A percentile compares a stretch with the other conserved stretches of the same genome.
Conservation (phyloP, 2,888 invertebrate species). For the Helicoverpa assulta region DNA sequence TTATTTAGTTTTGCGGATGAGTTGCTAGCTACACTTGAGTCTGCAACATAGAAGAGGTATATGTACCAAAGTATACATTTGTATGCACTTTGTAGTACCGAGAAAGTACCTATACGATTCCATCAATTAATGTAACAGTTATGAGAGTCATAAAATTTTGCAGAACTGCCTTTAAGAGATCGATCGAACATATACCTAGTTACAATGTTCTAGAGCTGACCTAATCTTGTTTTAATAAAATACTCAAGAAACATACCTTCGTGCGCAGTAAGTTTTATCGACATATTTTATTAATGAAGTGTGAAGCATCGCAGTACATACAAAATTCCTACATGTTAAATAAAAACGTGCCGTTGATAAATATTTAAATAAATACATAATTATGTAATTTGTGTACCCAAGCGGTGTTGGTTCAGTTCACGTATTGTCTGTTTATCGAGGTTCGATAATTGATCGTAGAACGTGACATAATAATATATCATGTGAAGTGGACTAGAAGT, state of each 20-base stretch:
- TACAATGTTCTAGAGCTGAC: conserved; percentile 13
- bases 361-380: conserved; percentile 34
- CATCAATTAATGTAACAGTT: neutral
- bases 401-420: conserved; percentile 6
- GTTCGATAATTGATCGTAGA: conserved; percentile 8
- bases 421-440: conserved; percentile 27
- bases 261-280: neutral
- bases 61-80: too few species aligned
- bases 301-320: conserved; percentile 1
- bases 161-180: conserved; percentile 1
- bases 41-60: too few species aligned
- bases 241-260: neutral
- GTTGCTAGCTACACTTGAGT: too few species aligned
- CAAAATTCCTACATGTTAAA: conserved; percentile 8
- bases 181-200: neutral
- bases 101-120: neutral
- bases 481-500: too few species aligned
- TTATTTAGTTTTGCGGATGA: too few species aligned
- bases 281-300: neutral
- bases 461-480: conserved; percentile 20
- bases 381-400: conserved; percentile 31
- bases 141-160: conserved; percentile 2
- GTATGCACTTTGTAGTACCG: too few species aligned
- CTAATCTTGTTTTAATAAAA: neutral
- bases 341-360: neutral